A percentile compares a stretch with the other conserved stretches of the same genome.
phyloP scores from a whole-genome alignment of 2,113 vertebrate genomes.

The Clarias magur region DNA sequence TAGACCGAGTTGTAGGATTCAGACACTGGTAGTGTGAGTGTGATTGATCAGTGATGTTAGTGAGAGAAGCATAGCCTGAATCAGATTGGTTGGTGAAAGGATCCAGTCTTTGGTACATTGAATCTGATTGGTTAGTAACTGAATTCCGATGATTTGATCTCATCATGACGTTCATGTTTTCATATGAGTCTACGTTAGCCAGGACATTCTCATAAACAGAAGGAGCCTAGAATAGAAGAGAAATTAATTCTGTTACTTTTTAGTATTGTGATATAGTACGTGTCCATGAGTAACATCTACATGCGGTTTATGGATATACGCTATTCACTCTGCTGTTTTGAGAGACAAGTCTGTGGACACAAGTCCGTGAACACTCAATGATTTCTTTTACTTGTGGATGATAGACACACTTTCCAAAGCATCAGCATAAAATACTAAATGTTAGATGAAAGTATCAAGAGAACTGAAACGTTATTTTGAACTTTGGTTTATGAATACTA shows the following conservation, averaged over 20 bases:
- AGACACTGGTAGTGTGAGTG: conserved; percentile 1
- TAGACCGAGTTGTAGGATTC: background rate
- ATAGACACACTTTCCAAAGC: background rate
- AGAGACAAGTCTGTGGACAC: background rate
- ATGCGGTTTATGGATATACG: background rate
- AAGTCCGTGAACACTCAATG: background rate
- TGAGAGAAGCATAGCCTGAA: background rate
- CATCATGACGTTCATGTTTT: background rate
- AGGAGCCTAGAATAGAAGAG: background rate
- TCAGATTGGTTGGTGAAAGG: background rate
- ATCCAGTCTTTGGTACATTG: background rate
- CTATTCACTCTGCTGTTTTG: background rate
- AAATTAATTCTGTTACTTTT: background rate
- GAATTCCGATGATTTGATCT: background rate
- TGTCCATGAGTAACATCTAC: background rate
- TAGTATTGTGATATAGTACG: background rate
- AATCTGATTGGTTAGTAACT: background rate
- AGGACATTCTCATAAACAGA: background rate
- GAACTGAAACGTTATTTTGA: background rate
- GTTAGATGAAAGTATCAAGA: background rate
- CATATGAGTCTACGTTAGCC: background rate
- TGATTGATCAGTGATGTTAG: background rate
- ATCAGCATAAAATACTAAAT: background rate
- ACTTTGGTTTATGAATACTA: background rate
- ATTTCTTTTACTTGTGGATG: background rate